Evolutionary conservation across 2,113 vertebrate species (phyloP).

Genomic region (Lonchura striata): DNA sequence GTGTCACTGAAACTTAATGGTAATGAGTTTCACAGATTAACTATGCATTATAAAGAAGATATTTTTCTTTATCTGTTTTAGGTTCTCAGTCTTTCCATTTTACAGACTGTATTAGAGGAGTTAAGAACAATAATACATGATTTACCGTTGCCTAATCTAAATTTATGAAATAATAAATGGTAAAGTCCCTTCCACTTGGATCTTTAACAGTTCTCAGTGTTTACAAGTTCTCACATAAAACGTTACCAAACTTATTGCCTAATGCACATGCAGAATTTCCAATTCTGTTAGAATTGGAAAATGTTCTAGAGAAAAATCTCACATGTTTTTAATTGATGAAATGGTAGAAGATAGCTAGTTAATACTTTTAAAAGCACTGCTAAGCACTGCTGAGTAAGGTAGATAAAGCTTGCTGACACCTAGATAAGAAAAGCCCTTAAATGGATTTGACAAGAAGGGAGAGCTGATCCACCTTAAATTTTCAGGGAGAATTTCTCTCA

Average conservation of each 20-base stretch:
- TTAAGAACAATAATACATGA: background rate
- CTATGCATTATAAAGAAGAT: background rate
- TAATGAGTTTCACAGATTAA: constrained; percentile 31
- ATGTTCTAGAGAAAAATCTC: background rate
- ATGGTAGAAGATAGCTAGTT: background rate
- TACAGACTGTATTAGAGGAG: background rate
- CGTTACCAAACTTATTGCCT: background rate
- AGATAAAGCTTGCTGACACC: background rate
- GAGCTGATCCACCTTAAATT: background rate
- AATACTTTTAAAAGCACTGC: background rate
- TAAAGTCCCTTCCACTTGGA: background rate
- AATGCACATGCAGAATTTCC: background rate
- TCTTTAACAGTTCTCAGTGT: background rate
- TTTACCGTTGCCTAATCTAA: background rate
- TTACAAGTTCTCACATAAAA: background rate
- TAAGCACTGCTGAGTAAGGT: background rate
- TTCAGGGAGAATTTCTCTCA: background rate
- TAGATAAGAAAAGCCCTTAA: background rate
- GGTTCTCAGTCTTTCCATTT: background rate
- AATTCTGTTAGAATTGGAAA: background rate
- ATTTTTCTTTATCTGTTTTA: background rate
- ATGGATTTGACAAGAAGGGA: background rate
- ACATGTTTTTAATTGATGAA: background rate
- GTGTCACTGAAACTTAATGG: background rate
- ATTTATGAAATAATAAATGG: background rate